Evolutionary conservation across 2,888 invertebrate genomes (phyloP), one percentile per base, ranked within the genome.

Genomic region (Eupithecia abbreviata): DNA sequence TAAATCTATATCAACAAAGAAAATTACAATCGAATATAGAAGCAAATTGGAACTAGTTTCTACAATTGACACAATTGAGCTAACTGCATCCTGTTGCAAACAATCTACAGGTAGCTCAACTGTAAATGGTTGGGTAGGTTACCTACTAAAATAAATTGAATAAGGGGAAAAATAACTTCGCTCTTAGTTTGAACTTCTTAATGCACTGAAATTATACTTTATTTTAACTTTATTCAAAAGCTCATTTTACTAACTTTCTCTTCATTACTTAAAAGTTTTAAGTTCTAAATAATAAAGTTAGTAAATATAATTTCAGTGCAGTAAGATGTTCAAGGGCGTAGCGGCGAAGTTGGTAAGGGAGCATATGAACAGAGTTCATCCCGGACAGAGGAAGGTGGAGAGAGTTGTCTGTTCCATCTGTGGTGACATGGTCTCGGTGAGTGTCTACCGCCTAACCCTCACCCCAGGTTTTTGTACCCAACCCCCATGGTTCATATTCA

Each of bases 391-490:
- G 30, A n/a, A 47, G 30, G 18, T 47, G 5, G 69, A 69, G 30
- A 9, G 69, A 5, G 18, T 69, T 10, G 69, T 69, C 12, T 69
- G 69, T 69, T 69, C 69, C 69, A 69, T 69, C 0, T 69, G 69
- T 13, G 69, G 69, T 88, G 84, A 45, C 2, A 30, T 69, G 69
- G 69, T 69, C 5, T 69, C 69, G 69, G 69, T 69, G 13, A 69
- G 69, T 69, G 12, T 45, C 45, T 45, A 47, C 0, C 2, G 47
- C 10, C 47, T 47, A 47, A 3, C 47, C 9, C 10, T 47, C 47
- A 0, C 7, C 3, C 1, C 9, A 12, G 10, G 12, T 47, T 47
- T 47, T 47, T 47, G 47, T 47, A 12, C 47, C 47, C 47, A 9
- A 47, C 47, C 30, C 30, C 30, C 30, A 30, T 30, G 30, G 30